A percentile compares a stretch with the other conserved stretches of the same genome.
These are phyloP conservation scores for Chrosomus eos DNA, from an alignment of 2,797 vertebrate genomes.

Conservation along the genomic window DNA sequence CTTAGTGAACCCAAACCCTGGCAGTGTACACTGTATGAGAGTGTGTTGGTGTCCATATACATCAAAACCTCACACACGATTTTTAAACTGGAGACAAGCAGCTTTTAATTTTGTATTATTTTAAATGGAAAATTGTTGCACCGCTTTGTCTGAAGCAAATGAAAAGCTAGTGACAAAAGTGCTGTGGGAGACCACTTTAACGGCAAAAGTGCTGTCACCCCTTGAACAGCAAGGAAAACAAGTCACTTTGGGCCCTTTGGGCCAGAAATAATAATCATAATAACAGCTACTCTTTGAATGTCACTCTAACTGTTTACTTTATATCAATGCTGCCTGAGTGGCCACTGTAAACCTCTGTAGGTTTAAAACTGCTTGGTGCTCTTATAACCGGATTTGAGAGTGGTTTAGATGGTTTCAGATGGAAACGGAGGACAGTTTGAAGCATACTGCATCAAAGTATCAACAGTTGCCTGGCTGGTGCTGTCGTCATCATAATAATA, in stretches of 20 bases:
- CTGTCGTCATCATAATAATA: background rate
- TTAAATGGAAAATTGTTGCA: background rate
- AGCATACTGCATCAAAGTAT: background rate
- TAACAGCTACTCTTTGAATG: slow-evolving; percentile 18
- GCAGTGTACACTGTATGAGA: background rate
- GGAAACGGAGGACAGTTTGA: background rate
- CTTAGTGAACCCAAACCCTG: background rate
- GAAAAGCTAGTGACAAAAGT: background rate
- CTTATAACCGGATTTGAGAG: background rate
- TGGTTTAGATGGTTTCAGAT: slow-evolving; percentile 20
- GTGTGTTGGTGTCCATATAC: background rate
- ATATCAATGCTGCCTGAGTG: slow-evolving; percentile 18
- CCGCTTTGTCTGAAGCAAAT: background rate
- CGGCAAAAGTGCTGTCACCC: background rate
- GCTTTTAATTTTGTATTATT: background rate
- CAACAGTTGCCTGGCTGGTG: background rate
- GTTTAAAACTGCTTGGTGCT: slow-evolving; percentile 6
- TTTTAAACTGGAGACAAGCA: background rate
- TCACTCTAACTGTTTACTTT: slow-evolving; percentile 33
- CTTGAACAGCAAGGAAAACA: background rate
- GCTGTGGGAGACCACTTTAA: background rate
- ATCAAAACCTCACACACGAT: background rate
- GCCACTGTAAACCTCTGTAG: slow-evolving; percentile 11
- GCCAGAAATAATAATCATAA: slow-evolving; percentile 20
- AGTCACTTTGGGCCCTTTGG: background rate